A percentile compares a stretch with the other conserved stretches of the same genome.
Conservation (phyloP, 1,140 invertebrate genomes). For the Pseudomyrmex dendroicus region DNA sequence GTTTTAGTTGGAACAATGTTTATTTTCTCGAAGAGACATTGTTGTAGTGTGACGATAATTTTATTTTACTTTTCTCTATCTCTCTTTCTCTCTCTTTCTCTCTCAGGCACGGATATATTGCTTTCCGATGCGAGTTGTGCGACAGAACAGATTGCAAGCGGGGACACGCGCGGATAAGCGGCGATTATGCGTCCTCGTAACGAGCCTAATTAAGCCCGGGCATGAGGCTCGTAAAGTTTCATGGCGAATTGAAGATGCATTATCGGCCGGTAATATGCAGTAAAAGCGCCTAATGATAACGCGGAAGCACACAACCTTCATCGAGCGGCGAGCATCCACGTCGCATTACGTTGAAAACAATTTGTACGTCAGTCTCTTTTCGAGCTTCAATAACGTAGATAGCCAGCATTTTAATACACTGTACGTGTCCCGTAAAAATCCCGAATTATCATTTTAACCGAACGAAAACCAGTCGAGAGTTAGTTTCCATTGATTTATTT, state of each 20-base stretch:
- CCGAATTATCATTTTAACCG: background rate
- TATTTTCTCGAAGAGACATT: background rate
- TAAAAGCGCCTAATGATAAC: constrained; percentile 48
- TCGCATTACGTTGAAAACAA: too few species aligned
- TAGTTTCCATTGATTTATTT: too few species aligned
- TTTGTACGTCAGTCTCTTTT: constrained; percentile 1
- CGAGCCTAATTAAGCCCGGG: constrained; percentile 40
- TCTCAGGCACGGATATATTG: background rate
- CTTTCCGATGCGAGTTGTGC: constrained; percentile 9
- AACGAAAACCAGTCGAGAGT: background rate
- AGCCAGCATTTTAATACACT: background rate
- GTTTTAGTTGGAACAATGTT: background rate
- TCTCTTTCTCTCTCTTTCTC: background rate
- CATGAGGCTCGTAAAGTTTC: constrained; percentile 47
- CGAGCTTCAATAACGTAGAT: background rate
- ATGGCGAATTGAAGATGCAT: constrained; percentile 48
- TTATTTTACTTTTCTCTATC: background rate
- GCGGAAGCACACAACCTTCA: constrained; percentile 1
- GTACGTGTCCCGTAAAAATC: too few species aligned
- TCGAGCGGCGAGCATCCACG: constrained; percentile 2
- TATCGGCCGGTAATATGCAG: constrained; percentile 50
- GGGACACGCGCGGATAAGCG: constrained; percentile 26
- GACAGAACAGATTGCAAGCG: constrained; percentile 28
- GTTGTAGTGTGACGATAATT: background rate
- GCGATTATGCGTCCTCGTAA: constrained; percentile 28